Percentiles rank a stretch among this genome's conserved stretches.
These are phyloP conservation scores for Callipepla californica DNA, from an alignment of 2,113 vertebrate genomes.

Conservation along the genomic window DNA sequence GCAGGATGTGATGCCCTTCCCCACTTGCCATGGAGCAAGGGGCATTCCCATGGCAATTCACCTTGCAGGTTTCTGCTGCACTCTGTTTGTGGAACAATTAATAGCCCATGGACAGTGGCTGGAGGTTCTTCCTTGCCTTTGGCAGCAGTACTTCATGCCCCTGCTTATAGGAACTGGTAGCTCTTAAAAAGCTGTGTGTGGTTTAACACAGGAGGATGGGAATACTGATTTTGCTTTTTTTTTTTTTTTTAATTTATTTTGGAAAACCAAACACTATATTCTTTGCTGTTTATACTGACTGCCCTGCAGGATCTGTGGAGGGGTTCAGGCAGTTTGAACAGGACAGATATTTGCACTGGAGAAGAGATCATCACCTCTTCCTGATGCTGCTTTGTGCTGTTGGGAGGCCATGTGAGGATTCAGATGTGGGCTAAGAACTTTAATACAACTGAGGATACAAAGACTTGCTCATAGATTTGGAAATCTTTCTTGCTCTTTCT, in stretches of 20 bases:
- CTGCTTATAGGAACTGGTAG: not conserved
- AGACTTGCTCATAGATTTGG: not conserved
- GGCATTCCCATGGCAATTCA: not conserved
- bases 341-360: not conserved
- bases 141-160: not conserved
- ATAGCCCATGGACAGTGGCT: not conserved
- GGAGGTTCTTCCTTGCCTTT: not conserved
- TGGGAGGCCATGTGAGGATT: fast-evolving
- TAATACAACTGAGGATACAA: fast-evolving
- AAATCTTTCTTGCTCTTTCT: not conserved
- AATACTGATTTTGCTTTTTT: not conserved
- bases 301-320: not conserved
- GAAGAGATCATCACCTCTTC: not conserved
- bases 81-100: not conserved
- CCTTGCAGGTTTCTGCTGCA: not conserved
- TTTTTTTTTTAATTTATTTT: not conserved
- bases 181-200: not conserved
- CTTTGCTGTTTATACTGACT: not conserved
- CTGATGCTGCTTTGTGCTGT: not conserved
- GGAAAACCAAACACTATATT: not conserved
- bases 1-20: not conserved
- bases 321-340: not conserved
- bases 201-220: not conserved
- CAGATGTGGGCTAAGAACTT: not conserved
- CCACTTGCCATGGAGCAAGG: not conserved